phyloP scores from a whole-genome alignment of 2,113 vertebrate species.

The Heterotilapia buettikoferi region DNA sequence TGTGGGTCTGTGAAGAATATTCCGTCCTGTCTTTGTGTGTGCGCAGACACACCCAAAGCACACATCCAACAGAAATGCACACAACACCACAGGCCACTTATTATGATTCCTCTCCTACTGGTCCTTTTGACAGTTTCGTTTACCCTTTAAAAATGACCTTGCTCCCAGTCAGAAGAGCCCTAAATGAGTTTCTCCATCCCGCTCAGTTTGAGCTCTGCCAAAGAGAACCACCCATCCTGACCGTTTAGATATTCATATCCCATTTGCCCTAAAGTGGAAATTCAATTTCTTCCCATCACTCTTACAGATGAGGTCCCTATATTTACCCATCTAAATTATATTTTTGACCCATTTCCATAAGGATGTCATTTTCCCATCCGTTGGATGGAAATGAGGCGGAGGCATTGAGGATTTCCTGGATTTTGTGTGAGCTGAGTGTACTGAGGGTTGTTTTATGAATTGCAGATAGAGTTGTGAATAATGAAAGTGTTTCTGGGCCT shows the following conservation, averaged over 20 bases:
- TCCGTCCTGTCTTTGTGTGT: background rate
- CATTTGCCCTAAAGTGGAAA: slow-evolving; percentile 51
- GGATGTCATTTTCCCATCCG: slow-evolving; percentile 40
- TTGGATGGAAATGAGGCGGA: slow-evolving; percentile 45
- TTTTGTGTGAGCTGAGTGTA: slow-evolving; percentile 9
- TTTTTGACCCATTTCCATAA: slow-evolving; percentile 62
- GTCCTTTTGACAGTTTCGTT: slow-evolving; percentile 31
- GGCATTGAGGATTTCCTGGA: slow-evolving; percentile 19
- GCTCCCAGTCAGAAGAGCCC: slow-evolving; percentile 1
- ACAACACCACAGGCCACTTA: background rate
- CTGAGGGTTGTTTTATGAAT: slow-evolving; percentile 46
- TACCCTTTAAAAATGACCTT: slow-evolving; percentile 41
- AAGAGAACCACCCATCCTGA: background rate
- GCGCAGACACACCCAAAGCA: background rate
- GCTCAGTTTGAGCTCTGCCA: background rate
- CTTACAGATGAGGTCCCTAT: slow-evolving; percentile 41
- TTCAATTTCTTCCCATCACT: slow-evolving; percentile 52
- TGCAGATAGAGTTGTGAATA: slow-evolving; percentile 61
- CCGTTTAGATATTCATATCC: slow-evolving; percentile 55
- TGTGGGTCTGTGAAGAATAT: background rate
- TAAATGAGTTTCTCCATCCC: slow-evolving; percentile 14
- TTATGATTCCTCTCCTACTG: slow-evolving; percentile 17
- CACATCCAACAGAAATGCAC: background rate
- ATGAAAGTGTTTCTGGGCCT: slow-evolving; percentile 44
- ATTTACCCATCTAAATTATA: slow-evolving; percentile 60